These are phyloP conservation scores for Tachystola acroxantha DNA, from an alignment of 2,888 invertebrate genomes.

Conservation along the genomic window DNA sequence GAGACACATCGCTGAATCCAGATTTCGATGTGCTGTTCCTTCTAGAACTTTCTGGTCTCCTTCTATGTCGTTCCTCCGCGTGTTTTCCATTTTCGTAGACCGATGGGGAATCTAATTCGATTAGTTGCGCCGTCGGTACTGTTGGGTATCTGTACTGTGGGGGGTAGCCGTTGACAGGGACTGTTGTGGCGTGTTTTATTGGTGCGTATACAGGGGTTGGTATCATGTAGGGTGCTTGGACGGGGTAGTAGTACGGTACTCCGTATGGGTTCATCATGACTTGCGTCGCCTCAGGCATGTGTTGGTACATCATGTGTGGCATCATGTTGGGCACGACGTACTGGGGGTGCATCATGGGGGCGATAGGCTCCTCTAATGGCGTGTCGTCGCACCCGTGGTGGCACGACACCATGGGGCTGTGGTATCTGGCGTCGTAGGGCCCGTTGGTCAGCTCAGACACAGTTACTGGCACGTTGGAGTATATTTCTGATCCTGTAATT, in stretches of 20 bases:
- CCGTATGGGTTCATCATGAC: constrained; percentile 58
- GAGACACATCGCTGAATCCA: constrained; percentile 56
- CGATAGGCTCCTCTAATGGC: constrained; percentile 36
- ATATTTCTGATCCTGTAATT: constrained; percentile 59
- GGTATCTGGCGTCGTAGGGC: constrained; percentile 33
- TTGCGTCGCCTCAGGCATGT: constrained; percentile 22
- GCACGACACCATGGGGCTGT: constrained; percentile 24
- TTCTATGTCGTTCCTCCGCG: constrained; percentile 36
- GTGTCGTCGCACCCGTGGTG: constrained; percentile 33
- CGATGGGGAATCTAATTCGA: constrained; percentile 79
- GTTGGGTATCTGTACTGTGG: constrained; percentile 61
- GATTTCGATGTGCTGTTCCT: constrained; percentile 61
- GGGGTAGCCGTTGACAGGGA: constrained; percentile 70
- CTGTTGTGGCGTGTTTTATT: constrained; percentile 63
- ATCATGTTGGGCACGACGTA: constrained; percentile 34
- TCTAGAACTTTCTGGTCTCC: constrained; percentile 42
- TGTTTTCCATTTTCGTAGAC: constrained; percentile 56
- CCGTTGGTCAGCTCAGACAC: constrained; percentile 28
- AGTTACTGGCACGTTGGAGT: constrained; percentile 54
- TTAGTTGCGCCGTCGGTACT: constrained; percentile 83
- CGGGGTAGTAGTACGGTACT: constrained; percentile 65
- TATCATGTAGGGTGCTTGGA: constrained; percentile 67
- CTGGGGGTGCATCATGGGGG: constrained; percentile 32
- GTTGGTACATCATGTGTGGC: constrained; percentile 43
- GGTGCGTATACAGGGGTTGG: constrained; percentile 64